phyloP scores from a whole-genome alignment of 2,113 vertebrate species.

The Chrysemys picta region DNA sequence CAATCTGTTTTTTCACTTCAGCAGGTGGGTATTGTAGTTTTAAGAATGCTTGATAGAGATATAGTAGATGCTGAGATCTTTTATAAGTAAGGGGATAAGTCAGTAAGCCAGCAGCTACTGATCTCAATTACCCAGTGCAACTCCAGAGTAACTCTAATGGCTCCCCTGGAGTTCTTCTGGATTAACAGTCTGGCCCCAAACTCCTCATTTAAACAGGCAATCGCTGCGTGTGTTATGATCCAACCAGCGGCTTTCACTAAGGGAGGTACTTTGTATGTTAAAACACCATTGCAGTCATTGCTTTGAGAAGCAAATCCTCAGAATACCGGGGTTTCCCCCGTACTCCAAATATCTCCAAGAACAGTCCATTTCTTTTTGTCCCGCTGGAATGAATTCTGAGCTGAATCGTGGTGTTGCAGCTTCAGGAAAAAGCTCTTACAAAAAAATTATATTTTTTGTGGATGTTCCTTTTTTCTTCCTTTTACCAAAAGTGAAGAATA shows the following conservation, averaged over 20 bases:
- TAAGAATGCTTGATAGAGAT: no score
- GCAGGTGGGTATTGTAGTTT: no score
- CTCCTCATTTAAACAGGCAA: background rate
- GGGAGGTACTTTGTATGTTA: background rate
- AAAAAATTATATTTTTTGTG: background rate
- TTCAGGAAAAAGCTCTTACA: background rate
- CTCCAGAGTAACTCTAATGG: background rate
- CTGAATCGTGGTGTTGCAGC: background rate
- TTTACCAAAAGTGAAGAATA: background rate
- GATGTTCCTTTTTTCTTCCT: background rate
- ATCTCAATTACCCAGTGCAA: background rate
- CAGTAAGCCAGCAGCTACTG: background rate
- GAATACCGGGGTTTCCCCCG: background rate
- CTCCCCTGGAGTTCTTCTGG: background rate
- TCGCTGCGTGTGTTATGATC: background rate
- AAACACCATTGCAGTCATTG: background rate
- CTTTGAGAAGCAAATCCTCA: background rate
- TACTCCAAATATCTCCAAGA: background rate
- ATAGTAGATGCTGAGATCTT: background rate
- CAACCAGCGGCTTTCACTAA: background rate
- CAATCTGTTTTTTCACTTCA: no score
- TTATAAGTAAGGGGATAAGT: background rate
- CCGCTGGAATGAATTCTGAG: background rate
- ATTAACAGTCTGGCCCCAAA: background rate
- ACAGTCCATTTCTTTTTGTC: background rate